These are phyloP conservation scores for Malthinus flaveolus DNA, from an alignment of 2,888 invertebrate genomes.

Conservation along the genomic window DNA sequence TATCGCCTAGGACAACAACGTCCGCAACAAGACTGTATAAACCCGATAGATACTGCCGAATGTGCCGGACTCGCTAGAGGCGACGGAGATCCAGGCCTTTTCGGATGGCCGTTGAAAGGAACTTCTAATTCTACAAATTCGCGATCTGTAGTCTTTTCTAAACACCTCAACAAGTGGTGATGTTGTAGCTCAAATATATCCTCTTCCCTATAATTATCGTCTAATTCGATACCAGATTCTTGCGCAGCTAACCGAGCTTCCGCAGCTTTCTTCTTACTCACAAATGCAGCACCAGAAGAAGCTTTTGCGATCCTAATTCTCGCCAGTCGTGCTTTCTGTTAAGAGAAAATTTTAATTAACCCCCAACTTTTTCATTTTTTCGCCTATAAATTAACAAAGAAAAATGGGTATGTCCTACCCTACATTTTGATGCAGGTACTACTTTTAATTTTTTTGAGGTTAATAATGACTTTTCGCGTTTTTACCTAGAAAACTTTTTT, in stretches of 20 bases:
- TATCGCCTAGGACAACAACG: slow-evolving; percentile 87
- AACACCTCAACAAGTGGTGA: slow-evolving; percentile 94
- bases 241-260: slow-evolving; percentile 92
- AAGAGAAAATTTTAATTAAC: slow-evolving; percentile 48
- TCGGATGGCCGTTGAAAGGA: slow-evolving; percentile 91
- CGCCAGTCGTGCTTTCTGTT: slow-evolving; percentile 96
- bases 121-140: slow-evolving; percentile 97
- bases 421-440: no score
- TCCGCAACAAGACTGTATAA: slow-evolving; percentile 80
- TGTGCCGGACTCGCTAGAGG: slow-evolving; percentile 86
- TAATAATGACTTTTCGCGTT: no score
- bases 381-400: neutral
- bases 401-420: neutral
- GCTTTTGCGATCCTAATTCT: slow-evolving; percentile 98
- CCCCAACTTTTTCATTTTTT: neutral
- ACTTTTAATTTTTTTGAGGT: no score
- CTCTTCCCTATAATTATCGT: slow-evolving; percentile 87
- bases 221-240: slow-evolving; percentile 89
- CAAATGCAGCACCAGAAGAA: slow-evolving; percentile 97
- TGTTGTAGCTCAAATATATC: slow-evolving; percentile 99
- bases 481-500: no score
- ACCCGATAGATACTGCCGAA: slow-evolving; percentile 66
- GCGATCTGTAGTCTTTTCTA: slow-evolving; percentile 98
- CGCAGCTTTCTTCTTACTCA: slow-evolving; percentile 97
- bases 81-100: slow-evolving; percentile 87